Percentiles rank a stretch among this genome's conserved stretches.
Conservation (phyloP, 64 coral and sea anemone species). For the Actinia tenebrosa region DNA sequence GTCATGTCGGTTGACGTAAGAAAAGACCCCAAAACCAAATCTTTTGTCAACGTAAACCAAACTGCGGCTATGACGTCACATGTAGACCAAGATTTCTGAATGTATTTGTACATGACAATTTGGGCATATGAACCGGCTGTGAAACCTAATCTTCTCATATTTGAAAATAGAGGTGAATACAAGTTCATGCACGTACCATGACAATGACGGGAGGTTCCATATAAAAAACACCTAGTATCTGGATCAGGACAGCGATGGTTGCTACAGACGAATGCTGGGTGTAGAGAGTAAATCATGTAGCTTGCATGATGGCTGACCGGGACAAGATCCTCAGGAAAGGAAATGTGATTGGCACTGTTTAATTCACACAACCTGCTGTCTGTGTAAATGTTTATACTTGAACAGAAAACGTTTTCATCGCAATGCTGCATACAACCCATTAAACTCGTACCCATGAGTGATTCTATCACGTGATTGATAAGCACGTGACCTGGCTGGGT, state of each 20-base stretch:
- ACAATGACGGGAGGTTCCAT: too few species aligned
- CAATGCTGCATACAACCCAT: not conserved
- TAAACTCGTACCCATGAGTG: not conserved
- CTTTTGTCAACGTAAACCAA: too few species aligned
- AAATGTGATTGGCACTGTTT: conserved; percentile 3
- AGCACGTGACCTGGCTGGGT: not conserved
- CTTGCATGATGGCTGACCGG: not conserved
- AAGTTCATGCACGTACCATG: too few species aligned
- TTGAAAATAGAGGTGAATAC: too few species aligned
- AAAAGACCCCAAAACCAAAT: too few species aligned
- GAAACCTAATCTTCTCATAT: too few species aligned
- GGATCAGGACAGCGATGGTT: not conserved
- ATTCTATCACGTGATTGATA: not conserved
- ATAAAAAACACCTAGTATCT: too few species aligned
- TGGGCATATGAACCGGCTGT: too few species aligned
- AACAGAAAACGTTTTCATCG: not conserved
- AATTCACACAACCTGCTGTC: not conserved
- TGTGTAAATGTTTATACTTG: conserved; percentile 12
- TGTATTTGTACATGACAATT: too few species aligned
- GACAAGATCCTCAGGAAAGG: not conserved
- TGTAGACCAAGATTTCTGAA: too few species aligned
- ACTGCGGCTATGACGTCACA: too few species aligned
- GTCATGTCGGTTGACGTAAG: too few species aligned
- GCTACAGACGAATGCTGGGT: not conserved
- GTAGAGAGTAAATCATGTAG: conserved; percentile 16